A percentile compares a stretch with the other conserved stretches of the same genome.
Evolutionary conservation across 2,888 invertebrate genomes (phyloP).

Genomic region (Trachelus tabidus): DNA sequence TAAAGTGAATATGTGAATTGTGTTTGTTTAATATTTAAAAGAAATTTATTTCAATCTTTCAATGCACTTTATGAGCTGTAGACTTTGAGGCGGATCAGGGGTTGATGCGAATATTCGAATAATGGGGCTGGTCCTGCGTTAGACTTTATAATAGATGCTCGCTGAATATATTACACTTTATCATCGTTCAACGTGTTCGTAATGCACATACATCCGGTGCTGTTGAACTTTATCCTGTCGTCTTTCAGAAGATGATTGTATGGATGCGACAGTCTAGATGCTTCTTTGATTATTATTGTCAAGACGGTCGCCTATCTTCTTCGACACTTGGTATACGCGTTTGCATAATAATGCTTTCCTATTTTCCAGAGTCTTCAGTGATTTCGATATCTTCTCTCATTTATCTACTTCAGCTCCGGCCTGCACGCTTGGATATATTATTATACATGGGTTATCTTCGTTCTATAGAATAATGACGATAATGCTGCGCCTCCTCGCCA

Average conservation of each 20-base stretch:
- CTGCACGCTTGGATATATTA: background rate
- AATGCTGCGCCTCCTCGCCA: background rate
- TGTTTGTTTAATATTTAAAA: background rate
- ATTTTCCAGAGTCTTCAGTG: background rate
- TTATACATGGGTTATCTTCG: background rate
- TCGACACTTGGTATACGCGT: background rate
- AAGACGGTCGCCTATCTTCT: background rate
- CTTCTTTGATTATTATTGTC: background rate
- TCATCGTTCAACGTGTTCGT: slow-evolving; percentile 8
- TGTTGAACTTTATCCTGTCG: slow-evolving; percentile 13
- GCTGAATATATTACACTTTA: background rate
- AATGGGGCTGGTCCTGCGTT: slow-evolving; percentile 10
- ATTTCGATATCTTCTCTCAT: background rate
- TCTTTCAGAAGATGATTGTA: background rate
- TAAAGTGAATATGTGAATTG: background rate
- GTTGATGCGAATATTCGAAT: slow-evolving; percentile 14
- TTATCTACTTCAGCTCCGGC: background rate
- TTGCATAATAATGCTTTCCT: background rate
- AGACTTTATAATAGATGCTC: slow-evolving; percentile 12
- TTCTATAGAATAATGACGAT: background rate
- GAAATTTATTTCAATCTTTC: background rate
- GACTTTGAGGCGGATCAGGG: background rate
- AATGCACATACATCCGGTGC: slow-evolving; percentile 16
- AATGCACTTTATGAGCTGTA: background rate
- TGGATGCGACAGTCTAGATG: background rate